A percentile compares a stretch with the other conserved stretches of the same genome.
These are phyloP conservation scores for Luscinia megarhynchos DNA, from an alignment of 2,797 vertebrate genomes.

Conservation along the genomic window DNA sequence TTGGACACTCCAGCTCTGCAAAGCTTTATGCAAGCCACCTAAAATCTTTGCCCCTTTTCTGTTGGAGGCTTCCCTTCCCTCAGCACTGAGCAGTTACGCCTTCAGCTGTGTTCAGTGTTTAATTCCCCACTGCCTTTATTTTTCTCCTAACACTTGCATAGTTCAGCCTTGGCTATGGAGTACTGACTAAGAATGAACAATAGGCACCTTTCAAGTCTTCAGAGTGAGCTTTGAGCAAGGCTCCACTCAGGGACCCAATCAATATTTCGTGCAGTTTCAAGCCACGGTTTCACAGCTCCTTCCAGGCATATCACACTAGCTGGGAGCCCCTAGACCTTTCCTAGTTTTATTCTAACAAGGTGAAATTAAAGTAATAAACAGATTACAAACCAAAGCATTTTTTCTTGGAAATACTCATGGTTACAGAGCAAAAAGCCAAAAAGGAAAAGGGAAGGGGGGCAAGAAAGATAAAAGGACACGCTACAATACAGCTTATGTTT, in stretches of 20 bases:
- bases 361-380: slow-evolving; percentile 37
- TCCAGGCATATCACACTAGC: slow-evolving; percentile 68
- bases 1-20: slow-evolving; percentile 8
- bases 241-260: slow-evolving; percentile 73
- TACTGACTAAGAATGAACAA: slow-evolving; percentile 86
- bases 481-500: slow-evolving; percentile 3
- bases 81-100: slow-evolving; percentile 65
- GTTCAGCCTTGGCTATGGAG: slow-evolving; percentile 80
- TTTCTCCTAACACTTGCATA: slow-evolving; percentile 83
- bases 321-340: slow-evolving; percentile 69
- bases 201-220: slow-evolving; percentile 84
- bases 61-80: slow-evolving; percentile 69
- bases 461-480: not conserved
- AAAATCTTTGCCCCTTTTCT: slow-evolving; percentile 65
- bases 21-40: slow-evolving; percentile 44
- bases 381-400: not conserved
- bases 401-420: not conserved
- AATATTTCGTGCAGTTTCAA: slow-evolving; percentile 85
- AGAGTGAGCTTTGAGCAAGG: slow-evolving; percentile 74
- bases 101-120: slow-evolving; percentile 76
- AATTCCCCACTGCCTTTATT: slow-evolving; percentile 74
- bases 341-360: slow-evolving; percentile 49
- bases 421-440: not conserved
- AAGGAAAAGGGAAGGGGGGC: not conserved
- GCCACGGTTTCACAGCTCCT: slow-evolving; percentile 76